phyloP scores from a whole-genome alignment of 2,797 vertebrate genomes.

The Tokudaia muenninki region DNA sequence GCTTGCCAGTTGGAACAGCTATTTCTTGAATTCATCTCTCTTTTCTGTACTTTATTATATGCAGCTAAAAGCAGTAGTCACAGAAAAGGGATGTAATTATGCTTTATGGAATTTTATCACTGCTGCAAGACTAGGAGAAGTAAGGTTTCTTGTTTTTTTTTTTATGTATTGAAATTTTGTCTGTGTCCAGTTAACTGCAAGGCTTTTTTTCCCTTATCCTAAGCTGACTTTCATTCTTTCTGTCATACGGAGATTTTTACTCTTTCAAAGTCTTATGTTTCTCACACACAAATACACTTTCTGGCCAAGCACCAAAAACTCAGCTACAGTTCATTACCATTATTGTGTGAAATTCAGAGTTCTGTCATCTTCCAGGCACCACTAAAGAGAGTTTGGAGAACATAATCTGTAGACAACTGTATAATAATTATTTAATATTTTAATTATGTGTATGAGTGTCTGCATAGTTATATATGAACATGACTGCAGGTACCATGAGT shows the following conservation, averaged over 20 bases:
- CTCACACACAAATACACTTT: neutral
- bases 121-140: neutral
- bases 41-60: neutral
- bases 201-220: neutral
- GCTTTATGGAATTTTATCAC: neutral
- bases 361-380: neutral
- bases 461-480: neutral
- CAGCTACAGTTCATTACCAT: neutral
- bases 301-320: neutral
- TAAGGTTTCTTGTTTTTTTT: neutral
- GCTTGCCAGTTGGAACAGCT: conserved; percentile 33
- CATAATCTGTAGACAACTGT: neutral
- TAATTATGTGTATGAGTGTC: neutral
- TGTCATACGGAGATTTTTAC: neutral
- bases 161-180: neutral
- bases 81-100: neutral
- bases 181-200: neutral
- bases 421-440: neutral
- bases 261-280: neutral
- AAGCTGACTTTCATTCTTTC: neutral
- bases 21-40: conserved; percentile 27
- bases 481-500: neutral
- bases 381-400: neutral
- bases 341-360: neutral
- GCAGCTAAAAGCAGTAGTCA: neutral